Conservation (phyloP, 2,797 vertebrate species). For the Chelidonichthys spinosus region DNA sequence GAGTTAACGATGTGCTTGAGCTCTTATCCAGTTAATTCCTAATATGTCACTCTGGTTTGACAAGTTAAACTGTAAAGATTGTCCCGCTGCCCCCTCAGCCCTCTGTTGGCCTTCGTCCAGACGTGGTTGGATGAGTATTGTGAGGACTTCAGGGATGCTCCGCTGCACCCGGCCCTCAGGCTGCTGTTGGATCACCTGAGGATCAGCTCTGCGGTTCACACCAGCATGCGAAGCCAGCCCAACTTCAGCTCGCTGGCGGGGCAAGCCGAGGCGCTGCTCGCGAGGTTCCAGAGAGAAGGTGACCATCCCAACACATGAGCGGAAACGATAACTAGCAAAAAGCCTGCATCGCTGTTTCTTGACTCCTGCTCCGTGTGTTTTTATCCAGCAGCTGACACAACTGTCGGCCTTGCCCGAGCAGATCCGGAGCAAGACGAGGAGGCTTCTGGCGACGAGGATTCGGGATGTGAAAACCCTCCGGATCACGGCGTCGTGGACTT, state of each 20-base stretch:
- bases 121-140: slow-evolving; percentile 88
- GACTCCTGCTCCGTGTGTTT: neutral
- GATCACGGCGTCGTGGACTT: slow-evolving; percentile 83
- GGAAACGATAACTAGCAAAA: neutral
- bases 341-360: neutral
- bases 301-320: neutral
- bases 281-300: slow-evolving; percentile 76
- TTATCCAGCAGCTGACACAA: slow-evolving; percentile 51
- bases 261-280: slow-evolving; percentile 78
- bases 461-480: slow-evolving; percentile 55
- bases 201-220: slow-evolving; percentile 73
- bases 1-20: neutral
- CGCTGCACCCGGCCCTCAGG: slow-evolving; percentile 78
- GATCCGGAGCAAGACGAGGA: slow-evolving; percentile 54
- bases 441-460: slow-evolving; percentile 67
- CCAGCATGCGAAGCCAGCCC: slow-evolving; percentile 68
- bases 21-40: neutral
- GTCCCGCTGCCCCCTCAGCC: slow-evolving; percentile 51
- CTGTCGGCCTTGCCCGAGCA: neutral
- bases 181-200: slow-evolving; percentile 81
- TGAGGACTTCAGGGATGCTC: slow-evolving; percentile 87
- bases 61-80: slow-evolving; percentile 18
- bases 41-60: neutral
- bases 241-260: slow-evolving; percentile 73
- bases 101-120: slow-evolving; percentile 75